Base-by-base conservation (phyloP, 2,797 vertebrate species). In the Thunnus albacares region DNA sequence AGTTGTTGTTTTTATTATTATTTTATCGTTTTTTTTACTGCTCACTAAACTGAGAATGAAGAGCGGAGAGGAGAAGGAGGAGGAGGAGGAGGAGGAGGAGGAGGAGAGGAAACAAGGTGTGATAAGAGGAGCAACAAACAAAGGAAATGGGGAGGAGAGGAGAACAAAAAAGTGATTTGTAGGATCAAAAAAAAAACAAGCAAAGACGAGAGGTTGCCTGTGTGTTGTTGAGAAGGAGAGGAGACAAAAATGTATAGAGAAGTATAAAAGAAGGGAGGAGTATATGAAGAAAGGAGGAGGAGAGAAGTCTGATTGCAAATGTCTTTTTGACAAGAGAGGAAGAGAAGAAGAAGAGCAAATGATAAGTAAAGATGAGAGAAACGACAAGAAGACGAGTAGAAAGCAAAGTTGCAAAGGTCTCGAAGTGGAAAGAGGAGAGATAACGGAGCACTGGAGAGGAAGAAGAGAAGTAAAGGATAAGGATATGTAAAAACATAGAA, bases 1-100 rank as follows among this genome's bases (percentile, higher is more conserved):
- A 90, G 90, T 92, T 92, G 89, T 90, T 90, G 89, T 91, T 91
- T 91, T 90, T 92, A 91, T 92, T 83, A 87, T 92, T 90, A 92
- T 92, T 89, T 88, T 82, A 92, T 90, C 35, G 75, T 69, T 91
- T 81, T 86, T 92, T 92, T 89, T 38, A 90, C 84, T 90, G 88
- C 89, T 88, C 87, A 81, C 82, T 90, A 91, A 91, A 92, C 82
- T 84, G 82, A 88, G 79, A 76, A 72, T 62, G 81, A 79, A 67
- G 69, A 82, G 76, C 2, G 13, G 64, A 74, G 65, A 52, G 41
- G 47, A 28, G 35, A 3, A 12, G 35, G 41, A 62, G 55, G 52
- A 20, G 26, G 49, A 8, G 20, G 17, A 28, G 56, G 14, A 8
- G 35, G 14, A 5, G n/a, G 18, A 35, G 13, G 8, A 41, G 51